Conservation (phyloP, 1,140 invertebrate genomes). For the Forficula auricularia region DNA sequence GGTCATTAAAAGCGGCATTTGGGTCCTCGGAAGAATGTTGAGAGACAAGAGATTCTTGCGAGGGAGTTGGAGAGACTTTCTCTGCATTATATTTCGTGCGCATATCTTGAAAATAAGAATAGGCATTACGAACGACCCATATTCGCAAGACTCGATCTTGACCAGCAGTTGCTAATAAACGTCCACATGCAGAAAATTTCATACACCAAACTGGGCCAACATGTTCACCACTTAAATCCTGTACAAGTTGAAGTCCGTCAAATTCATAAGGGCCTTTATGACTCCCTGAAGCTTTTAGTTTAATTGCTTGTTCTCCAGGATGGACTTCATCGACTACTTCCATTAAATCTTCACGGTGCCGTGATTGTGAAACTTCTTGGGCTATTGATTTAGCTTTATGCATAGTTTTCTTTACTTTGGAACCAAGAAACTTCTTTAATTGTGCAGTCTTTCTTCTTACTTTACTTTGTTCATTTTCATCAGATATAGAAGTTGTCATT, state of each 20-base stretch:
- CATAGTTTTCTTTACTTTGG: conserved; percentile 72
- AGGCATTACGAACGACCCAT: conserved; percentile 81
- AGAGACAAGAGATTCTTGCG: conserved; percentile 68
- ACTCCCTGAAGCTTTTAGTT: conserved; percentile 81
- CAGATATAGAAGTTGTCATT: conserved; percentile 37
- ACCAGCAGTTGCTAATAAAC: conserved; percentile 84
- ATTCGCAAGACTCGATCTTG: conserved; percentile 85
- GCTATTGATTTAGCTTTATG: conserved; percentile 79
- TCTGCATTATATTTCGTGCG: conserved; percentile 81
- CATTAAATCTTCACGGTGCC: conserved; percentile 69
- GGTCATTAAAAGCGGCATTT: conserved; percentile 21
- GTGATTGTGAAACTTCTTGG: conserved; percentile 64
- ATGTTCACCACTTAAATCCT: conserved; percentile 68
- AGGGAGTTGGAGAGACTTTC: conserved; percentile 73
- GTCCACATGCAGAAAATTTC: conserved; percentile 91
- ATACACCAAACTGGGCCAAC: conserved; percentile 92
- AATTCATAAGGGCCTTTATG: conserved; percentile 95
- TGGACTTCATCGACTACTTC: conserved; percentile 69
- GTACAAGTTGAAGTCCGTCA: conserved; percentile 54
- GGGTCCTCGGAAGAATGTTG: conserved; percentile 51
- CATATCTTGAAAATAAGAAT: conserved; percentile 84
- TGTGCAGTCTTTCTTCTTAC: conserved; percentile 39
- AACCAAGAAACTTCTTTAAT: conserved; percentile 70
- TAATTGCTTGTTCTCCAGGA: conserved; percentile 65
- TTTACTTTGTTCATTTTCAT: conserved; percentile 27